These are phyloP conservation scores for Nomada flava DNA, from an alignment of 2,888 invertebrate genomes.

Conservation along the genomic window DNA sequence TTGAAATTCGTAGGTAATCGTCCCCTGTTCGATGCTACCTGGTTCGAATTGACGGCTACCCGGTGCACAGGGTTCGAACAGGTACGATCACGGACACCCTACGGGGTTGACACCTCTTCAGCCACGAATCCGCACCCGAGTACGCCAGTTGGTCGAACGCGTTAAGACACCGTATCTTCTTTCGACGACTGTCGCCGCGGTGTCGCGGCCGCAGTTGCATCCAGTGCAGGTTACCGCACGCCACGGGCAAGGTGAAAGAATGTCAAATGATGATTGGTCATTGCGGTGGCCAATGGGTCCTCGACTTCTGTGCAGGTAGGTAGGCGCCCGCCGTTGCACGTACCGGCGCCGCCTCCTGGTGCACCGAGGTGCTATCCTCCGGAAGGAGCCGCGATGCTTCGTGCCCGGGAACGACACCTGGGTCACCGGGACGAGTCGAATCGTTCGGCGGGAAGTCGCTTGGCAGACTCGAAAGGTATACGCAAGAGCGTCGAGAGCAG, in stretches of 20 bases:
- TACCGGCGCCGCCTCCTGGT: slow-evolving; percentile 79
- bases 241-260: slow-evolving; percentile 78
- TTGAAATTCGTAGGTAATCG: too few relatives aligned
- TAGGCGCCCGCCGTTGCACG: slow-evolving; percentile 65
- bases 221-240: slow-evolving; percentile 61
- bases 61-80: neutral
- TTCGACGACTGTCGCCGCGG: slow-evolving; percentile 22
- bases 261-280: slow-evolving; percentile 84
- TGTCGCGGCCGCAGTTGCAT: slow-evolving; percentile 42
- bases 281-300: slow-evolving; percentile 82
- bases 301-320: slow-evolving; percentile 74
- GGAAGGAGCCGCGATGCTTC: slow-evolving; percentile 23
- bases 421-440: slow-evolving; percentile 11
- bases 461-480: too few relatives aligned
- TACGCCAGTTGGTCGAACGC: slow-evolving; percentile 10
- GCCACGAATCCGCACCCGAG: slow-evolving; percentile 34
- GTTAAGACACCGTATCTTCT: slow-evolving; percentile 42
- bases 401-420: slow-evolving; percentile 50
- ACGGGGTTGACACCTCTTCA: slow-evolving; percentile 45
- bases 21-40: neutral
- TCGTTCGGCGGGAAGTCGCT: neutral
- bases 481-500: too few relatives aligned
- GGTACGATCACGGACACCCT: slow-evolving; percentile 33
- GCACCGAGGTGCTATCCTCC: slow-evolving; percentile 68
- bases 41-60: neutral